These are phyloP conservation scores for Acanthurus tractus DNA, from an alignment of 2,797 vertebrate genomes.

Conservation along the genomic window DNA sequence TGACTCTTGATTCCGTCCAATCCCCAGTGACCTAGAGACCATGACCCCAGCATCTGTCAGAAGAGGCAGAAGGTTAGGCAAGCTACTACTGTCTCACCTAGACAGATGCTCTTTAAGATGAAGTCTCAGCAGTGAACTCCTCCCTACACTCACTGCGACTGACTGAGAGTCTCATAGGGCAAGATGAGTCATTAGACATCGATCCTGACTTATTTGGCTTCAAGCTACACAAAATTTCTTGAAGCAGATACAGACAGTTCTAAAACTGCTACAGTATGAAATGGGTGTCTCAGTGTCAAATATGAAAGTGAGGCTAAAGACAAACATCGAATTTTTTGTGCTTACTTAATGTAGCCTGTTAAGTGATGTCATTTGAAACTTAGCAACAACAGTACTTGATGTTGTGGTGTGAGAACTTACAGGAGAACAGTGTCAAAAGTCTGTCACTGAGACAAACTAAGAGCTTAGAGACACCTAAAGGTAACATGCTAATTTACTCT, in stretches of 20 bases:
- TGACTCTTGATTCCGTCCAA: conserved; percentile 69
- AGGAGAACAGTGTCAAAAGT: conserved; percentile 10
- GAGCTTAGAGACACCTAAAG: conserved; percentile 1
- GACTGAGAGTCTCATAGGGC: conserved; percentile 38
- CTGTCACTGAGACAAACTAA: conserved; percentile 7
- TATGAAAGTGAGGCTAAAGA: conserved; percentile 4
- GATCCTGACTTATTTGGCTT: conserved; percentile 45
- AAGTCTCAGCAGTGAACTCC: conserved; percentile 39
- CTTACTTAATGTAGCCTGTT: conserved; percentile 9
- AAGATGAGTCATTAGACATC: conserved; percentile 57
- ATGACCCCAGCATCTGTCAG: conserved; percentile 72
- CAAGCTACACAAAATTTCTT: conserved; percentile 29
- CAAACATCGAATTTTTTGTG: neutral
- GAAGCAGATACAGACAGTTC: conserved; percentile 20
- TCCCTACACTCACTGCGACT: conserved; percentile 19
- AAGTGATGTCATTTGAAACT: conserved; percentile 13
- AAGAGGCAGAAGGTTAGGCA: conserved; percentile 44
- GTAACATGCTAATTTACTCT: neutral
- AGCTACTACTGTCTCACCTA: conserved; percentile 58
- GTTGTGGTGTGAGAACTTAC: conserved; percentile 22
- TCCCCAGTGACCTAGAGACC: conserved; percentile 61
- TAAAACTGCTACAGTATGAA: conserved; percentile 10
- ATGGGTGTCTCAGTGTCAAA: conserved; percentile 9
- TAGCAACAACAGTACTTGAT: neutral
- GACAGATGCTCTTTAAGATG: conserved; percentile 71